Conservation (phyloP, 1,140 invertebrate genomes). For the Nymphalis io region DNA sequence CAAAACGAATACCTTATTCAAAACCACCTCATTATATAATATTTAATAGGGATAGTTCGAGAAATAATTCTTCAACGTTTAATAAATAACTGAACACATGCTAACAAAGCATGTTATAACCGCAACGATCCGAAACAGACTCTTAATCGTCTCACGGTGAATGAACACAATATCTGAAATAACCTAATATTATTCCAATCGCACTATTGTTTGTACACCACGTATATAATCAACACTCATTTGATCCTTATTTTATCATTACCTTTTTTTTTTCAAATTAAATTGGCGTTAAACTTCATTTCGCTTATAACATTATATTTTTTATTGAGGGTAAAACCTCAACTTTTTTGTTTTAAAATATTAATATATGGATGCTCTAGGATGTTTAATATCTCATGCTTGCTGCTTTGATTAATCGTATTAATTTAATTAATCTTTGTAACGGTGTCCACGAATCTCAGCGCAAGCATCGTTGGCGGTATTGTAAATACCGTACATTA, state of each 20-base stretch:
- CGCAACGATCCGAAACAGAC: constrained; percentile 20
- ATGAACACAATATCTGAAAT: constrained; percentile 15
- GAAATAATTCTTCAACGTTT: not conserved
- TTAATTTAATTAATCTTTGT: too few relatives aligned
- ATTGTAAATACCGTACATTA: too few relatives aligned
- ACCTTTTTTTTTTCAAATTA: constrained; percentile 13
- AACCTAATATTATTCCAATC: constrained; percentile 27
- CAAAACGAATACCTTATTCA: too few relatives aligned
- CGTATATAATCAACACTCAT: constrained; percentile 14
- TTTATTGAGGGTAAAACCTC: not conserved
- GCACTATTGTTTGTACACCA: constrained; percentile 14
- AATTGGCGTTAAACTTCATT: constrained; percentile 16
- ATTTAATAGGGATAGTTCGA: too few relatives aligned
- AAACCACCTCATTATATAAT: too few relatives aligned
- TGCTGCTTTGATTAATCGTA: too few relatives aligned
- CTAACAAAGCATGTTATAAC: constrained; percentile 7
- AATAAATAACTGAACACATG: not conserved
- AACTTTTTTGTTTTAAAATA: not conserved
- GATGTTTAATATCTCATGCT: too few relatives aligned
- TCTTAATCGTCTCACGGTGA: constrained; percentile 22
- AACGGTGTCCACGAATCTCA: too few relatives aligned
- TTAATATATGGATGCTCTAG: too few relatives aligned
- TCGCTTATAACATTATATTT: not conserved
- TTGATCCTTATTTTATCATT: constrained; percentile 15
- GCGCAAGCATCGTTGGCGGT: too few relatives aligned